phyloP scores from a whole-genome alignment of 2,888 invertebrate genomes.

The Calliopum simillimum region DNA sequence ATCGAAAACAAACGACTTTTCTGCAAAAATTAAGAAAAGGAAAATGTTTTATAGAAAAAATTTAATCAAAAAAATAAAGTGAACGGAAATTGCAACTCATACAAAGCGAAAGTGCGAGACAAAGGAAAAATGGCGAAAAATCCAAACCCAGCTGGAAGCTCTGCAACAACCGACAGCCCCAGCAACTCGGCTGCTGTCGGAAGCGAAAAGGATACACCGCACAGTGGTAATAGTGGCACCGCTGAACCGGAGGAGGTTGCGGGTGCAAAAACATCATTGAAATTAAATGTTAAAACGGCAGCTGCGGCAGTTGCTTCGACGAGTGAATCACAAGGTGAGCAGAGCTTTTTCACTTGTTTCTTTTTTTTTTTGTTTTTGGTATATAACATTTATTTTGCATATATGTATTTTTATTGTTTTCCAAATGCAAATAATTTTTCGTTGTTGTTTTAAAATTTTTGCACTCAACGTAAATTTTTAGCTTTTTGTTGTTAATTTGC shows the following conservation, averaged over 20 bases:
- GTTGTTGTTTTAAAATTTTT: not conserved
- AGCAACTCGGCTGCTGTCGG: too few relatives aligned
- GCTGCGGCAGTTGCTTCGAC: not conserved
- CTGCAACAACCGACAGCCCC: not conserved
- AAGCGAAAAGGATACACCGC: too few relatives aligned
- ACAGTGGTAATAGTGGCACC: too few relatives aligned
- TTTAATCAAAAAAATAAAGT: not conserved
- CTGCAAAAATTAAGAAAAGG: not conserved
- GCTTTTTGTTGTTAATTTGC: too few relatives aligned
- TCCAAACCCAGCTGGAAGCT: slow-evolving; percentile 6
- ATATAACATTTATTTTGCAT: not conserved
- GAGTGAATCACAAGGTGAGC: slow-evolving; percentile 24
- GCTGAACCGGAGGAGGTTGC: too few relatives aligned
- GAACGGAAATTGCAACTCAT: slow-evolving; percentile 1
- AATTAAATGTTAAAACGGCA: not conserved
- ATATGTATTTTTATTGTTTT: not conserved
- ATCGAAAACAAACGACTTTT: not conserved
- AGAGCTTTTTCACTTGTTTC: not conserved
- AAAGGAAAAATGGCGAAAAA: slow-evolving; percentile 26
- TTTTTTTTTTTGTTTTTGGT: too few relatives aligned
- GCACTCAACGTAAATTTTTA: not conserved
- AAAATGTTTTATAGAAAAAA: not conserved
- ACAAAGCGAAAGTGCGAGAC: not conserved
- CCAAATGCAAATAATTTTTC: not conserved
- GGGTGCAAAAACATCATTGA: too few relatives aligned